Percentiles rank a stretch among this genome's conserved stretches.
phyloP scores from a whole-genome alignment of 2,113 vertebrate species.

The Nycticorax nycticorax region DNA sequence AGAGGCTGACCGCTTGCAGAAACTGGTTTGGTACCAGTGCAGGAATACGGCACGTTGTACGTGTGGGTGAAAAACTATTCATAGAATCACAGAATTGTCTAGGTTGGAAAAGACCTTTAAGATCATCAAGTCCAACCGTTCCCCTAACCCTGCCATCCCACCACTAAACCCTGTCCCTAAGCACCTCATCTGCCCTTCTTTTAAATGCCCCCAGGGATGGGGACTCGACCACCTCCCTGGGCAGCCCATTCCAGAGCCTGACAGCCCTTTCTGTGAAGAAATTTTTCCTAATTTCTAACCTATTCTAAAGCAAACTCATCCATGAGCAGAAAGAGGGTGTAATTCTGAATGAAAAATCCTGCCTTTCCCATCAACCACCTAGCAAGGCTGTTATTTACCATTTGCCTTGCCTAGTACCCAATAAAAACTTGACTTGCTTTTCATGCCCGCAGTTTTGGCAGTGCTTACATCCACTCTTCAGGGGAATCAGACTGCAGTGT shows the following conservation, averaged over 20 bases:
- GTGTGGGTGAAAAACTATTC: neutral
- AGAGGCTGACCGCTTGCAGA: neutral
- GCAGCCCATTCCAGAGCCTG: no score
- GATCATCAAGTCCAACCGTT: no score
- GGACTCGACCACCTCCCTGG: no score
- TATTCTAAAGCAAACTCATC: neutral
- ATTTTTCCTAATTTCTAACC: no score
- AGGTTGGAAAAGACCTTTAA: no score
- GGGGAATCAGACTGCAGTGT: neutral
- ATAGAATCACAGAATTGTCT: no score
- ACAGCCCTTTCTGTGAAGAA: no score
- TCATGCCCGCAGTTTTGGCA: neutral
- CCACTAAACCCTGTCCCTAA: no score
- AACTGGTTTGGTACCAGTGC: neutral
- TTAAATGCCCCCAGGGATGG: no score
- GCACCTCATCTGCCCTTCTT: no score
- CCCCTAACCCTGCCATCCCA: no score
- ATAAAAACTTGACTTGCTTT: neutral
- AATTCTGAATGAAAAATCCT: neutral
- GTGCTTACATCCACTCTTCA: neutral
- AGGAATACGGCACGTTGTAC: rapidly evolving
- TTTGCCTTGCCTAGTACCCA: neutral
- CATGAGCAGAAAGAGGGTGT: rapidly evolving
- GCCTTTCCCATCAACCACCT: neutral
- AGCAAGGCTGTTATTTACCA: neutral